Evolutionary conservation across 2,797 vertebrate species (phyloP).

Genomic region (Prunella strophiata): DNA sequence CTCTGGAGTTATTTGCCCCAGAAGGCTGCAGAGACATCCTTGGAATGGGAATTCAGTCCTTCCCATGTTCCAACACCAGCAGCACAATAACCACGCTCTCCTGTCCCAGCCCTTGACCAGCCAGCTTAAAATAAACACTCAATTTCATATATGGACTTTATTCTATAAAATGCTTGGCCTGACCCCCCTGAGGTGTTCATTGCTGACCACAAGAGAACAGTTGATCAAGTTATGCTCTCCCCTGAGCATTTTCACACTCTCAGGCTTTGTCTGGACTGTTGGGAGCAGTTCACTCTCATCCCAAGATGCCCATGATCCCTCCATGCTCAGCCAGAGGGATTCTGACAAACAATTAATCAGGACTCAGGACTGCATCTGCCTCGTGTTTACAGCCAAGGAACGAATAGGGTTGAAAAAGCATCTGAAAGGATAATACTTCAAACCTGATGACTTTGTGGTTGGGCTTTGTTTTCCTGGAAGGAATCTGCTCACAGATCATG

Average conservation of each 20-base stretch:
- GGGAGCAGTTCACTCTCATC: not conserved
- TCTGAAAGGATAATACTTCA: constrained; percentile 51
- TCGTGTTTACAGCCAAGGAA: constrained; percentile 33
- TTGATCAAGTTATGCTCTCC: not conserved
- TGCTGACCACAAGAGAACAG: not conserved
- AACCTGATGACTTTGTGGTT: constrained; percentile 50
- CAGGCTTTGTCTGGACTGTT: not conserved
- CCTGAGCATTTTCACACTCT: not conserved
- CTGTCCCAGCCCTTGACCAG: not conserved
- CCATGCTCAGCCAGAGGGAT: not conserved
- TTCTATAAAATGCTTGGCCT: not conserved
- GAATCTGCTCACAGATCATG: constrained; percentile 48
- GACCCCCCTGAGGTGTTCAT: not conserved
- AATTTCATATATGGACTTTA: rapidly evolving
- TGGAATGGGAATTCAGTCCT: not conserved
- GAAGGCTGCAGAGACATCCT: not conserved
- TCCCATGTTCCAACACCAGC: not conserved
- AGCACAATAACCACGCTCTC: not conserved
- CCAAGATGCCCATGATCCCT: not conserved
- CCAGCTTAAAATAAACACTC: not conserved
- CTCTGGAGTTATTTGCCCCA: not conserved
- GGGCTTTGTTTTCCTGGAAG: constrained; percentile 62
- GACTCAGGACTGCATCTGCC: constrained; percentile 27
- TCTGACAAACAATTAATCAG: constrained; percentile 52
- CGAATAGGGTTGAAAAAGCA: constrained; percentile 2